phyloP scores from a whole-genome alignment of 2,113 vertebrate species.

The Geothlypis trichas region DNA sequence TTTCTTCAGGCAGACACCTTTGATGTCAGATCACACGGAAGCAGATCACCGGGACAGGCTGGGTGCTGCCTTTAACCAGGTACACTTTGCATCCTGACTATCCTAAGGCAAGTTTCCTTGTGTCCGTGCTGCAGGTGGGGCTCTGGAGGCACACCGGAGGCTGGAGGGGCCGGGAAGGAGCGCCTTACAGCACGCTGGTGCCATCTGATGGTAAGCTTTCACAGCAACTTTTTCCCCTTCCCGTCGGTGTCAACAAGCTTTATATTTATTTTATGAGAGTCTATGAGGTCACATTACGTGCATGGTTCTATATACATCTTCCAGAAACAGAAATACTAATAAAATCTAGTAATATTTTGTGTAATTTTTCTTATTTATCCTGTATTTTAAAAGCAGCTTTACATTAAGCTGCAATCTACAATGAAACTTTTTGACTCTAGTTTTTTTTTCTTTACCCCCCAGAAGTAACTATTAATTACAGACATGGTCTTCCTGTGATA shows the following conservation, averaged over 20 bases:
- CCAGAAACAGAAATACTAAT: not conserved
- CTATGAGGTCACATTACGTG: not conserved
- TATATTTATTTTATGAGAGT: not conserved
- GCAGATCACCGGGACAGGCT: not conserved
- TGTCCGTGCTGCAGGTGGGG: slow-evolving; percentile 54
- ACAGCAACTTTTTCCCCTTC: not conserved
- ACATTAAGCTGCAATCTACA: not conserved
- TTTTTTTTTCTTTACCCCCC: not conserved
- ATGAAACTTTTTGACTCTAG: not conserved
- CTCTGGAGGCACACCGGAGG: not conserved
- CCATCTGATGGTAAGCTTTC: slow-evolving; percentile 73
- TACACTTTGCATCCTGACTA: not conserved
- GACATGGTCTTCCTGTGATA: slow-evolving; percentile 84
- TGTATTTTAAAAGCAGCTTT: not conserved
- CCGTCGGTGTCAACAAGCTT: not conserved
- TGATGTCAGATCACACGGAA: not conserved
- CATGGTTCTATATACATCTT: not conserved
- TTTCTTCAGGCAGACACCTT: not conserved
- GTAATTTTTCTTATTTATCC: not conserved
- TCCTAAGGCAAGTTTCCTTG: not conserved
- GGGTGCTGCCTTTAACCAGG: not conserved
- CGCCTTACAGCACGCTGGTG: slow-evolving; percentile 22
- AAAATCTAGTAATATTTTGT: not conserved
- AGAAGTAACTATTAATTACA: slow-evolving; percentile 83
- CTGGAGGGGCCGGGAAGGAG: not conserved